phyloP scores from a whole-genome alignment of 2,797 vertebrate genomes.

The Leuciscus waleckii region DNA sequence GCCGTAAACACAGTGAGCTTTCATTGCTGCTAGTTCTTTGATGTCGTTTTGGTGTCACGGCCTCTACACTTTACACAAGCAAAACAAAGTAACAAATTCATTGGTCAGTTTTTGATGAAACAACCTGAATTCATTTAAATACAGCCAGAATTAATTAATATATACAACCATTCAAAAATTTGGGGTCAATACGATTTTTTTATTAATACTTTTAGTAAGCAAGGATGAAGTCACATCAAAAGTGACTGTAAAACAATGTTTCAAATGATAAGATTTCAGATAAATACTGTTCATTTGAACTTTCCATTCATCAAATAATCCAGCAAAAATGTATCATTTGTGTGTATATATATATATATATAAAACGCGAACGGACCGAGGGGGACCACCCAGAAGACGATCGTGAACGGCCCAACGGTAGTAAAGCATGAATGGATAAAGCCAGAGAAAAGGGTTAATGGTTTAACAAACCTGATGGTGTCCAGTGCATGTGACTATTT shows the following conservation, averaged over 20 bases:
- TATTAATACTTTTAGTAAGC: background rate
- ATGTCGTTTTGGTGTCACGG: background rate
- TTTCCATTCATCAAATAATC: background rate
- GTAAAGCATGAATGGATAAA: background rate
- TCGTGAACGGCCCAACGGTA: background rate
- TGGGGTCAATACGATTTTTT: background rate
- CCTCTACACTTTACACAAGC: background rate
- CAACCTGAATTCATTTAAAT: background rate
- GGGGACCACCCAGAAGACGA: too few species aligned
- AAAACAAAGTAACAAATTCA: background rate
- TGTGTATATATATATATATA: too few species aligned
- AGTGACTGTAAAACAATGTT: background rate
- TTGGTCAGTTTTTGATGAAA: background rate
- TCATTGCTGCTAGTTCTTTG: background rate
- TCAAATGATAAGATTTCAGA: background rate
- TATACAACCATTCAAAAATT: background rate
- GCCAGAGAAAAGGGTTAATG: background rate
- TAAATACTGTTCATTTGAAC: background rate
- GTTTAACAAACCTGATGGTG: constrained; percentile 79
- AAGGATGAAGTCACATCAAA: background rate
- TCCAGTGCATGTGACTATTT: constrained; percentile 83
- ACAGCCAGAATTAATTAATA: background rate
- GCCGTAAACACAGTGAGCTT: background rate
- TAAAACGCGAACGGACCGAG: background rate
- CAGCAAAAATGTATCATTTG: background rate